These are phyloP conservation scores for Capromys pilorides DNA, from an alignment of 2,797 vertebrate species.

Conservation along the genomic window DNA sequence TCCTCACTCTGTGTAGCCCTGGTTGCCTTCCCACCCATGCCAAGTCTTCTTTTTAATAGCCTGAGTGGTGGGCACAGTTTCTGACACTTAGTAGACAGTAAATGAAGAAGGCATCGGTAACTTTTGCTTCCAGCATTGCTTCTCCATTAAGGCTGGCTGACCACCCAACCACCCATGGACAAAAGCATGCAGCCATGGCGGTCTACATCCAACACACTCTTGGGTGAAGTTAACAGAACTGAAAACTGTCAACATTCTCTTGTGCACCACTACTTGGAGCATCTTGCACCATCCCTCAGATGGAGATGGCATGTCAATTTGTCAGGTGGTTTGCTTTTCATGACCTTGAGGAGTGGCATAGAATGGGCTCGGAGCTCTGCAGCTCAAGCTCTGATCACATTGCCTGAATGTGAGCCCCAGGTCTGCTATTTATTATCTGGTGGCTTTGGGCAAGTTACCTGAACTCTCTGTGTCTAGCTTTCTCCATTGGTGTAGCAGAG, in stretches of 20 bases:
- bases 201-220: background rate
- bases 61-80: background rate
- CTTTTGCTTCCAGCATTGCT: background rate
- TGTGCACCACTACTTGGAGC: fast-evolving
- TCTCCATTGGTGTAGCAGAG: background rate
- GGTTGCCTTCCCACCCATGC: background rate
- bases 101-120: background rate
- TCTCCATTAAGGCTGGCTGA: background rate
- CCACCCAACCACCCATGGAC: background rate
- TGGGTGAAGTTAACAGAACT: background rate
- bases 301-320: fast-evolving
- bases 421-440: background rate
- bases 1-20: background rate
- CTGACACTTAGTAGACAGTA: background rate
- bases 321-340: background rate
- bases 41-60: background rate
- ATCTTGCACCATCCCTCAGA: no score
- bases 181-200: background rate
- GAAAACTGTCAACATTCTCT: background rate
- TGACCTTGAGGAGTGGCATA: fast-evolving
- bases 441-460: background rate
- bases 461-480: background rate
- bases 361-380: background rate
- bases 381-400: background rate
- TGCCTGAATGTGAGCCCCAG: background rate